A percentile compares a stretch with the other conserved stretches of the same genome.
phyloP scores from a whole-genome alignment of 2,797 vertebrate genomes.

The Phrynocephalus vlangalii region DNA sequence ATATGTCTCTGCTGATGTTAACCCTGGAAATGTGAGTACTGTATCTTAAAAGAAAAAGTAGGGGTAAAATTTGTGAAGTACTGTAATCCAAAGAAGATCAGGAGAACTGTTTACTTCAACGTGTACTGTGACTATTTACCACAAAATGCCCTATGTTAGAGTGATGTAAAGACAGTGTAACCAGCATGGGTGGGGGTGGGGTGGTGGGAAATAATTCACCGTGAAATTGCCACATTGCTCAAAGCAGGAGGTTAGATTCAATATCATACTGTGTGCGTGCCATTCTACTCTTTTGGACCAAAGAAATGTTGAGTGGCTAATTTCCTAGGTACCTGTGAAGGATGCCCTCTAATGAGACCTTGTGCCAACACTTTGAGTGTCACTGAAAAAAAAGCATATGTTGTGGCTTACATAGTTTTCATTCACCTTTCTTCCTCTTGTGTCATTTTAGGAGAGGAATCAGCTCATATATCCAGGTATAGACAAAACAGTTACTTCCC shows the following conservation, averaged over 20 bases:
- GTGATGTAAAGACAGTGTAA: not conserved
- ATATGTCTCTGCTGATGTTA: too few relatives aligned
- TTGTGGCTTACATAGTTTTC: not conserved
- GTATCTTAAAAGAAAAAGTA: too few relatives aligned
- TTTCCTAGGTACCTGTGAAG: not conserved
- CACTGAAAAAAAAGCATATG: not conserved
- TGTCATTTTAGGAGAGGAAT: constrained; percentile 53
- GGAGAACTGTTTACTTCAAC: not conserved
- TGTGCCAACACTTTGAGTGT: not conserved
- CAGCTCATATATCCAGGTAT: constrained; percentile 44
- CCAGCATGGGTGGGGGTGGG: not conserved
- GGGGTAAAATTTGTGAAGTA: not conserved
- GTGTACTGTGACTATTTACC: not conserved
- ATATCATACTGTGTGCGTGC: not conserved
- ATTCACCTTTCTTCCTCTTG: constrained; percentile 23
- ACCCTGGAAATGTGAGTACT: too few relatives aligned
- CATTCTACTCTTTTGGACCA: not conserved
- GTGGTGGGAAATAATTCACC: not conserved
- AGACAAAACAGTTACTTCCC: not conserved
- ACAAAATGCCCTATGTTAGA: not conserved
- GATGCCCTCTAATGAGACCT: not conserved
- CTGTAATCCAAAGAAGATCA: not conserved
- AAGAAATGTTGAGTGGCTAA: not conserved
- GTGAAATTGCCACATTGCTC: too few relatives aligned
- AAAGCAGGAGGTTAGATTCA: too few relatives aligned